A percentile compares a stretch with the other conserved stretches of the same genome.
Conservation (phyloP, 1,140 invertebrate species). For the Pogonus chalceus region DNA sequence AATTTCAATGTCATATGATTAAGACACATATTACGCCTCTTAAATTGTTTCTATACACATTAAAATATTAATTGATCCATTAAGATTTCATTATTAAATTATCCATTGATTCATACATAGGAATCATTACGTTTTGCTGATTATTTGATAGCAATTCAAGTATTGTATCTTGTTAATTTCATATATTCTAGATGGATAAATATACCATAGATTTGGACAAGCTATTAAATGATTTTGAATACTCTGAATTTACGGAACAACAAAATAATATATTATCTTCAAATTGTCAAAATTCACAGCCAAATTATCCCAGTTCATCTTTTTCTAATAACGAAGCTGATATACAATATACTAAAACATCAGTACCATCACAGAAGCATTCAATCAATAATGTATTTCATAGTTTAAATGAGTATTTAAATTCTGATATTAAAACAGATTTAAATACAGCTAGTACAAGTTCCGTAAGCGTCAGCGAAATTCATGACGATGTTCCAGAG, state of each 20-base stretch:
- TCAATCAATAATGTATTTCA: slow-evolving; percentile 50
- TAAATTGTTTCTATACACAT: neutral
- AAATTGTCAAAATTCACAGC: slow-evolving; percentile 9
- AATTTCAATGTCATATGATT: neutral
- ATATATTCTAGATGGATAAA: slow-evolving; percentile 30
- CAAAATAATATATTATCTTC: neutral
- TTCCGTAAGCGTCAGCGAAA: neutral
- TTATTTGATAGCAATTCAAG: neutral
- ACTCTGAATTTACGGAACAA: slow-evolving; percentile 43
- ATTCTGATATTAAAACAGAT: slow-evolving; percentile 34
- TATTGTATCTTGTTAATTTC: neutral
- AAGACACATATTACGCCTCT: neutral
- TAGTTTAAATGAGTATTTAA: slow-evolving; percentile 52
- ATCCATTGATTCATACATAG: too few relatives aligned
- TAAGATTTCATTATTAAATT: neutral
- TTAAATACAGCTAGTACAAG: neutral
- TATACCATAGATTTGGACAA: slow-evolving; percentile 68
- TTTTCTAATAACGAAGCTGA: neutral
- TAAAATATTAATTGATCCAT: neutral
- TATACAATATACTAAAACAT: slow-evolving; percentile 12
- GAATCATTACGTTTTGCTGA: too few relatives aligned
- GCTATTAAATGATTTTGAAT: slow-evolving; percentile 79
- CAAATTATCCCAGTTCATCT: slow-evolving; percentile 14
- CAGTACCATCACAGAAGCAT: slow-evolving; percentile 30
- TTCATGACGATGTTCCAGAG: slow-evolving; percentile 5